phyloP scores from a whole-genome alignment of 2,888 invertebrate genomes.

The Gymnocheta viridis region DNA sequence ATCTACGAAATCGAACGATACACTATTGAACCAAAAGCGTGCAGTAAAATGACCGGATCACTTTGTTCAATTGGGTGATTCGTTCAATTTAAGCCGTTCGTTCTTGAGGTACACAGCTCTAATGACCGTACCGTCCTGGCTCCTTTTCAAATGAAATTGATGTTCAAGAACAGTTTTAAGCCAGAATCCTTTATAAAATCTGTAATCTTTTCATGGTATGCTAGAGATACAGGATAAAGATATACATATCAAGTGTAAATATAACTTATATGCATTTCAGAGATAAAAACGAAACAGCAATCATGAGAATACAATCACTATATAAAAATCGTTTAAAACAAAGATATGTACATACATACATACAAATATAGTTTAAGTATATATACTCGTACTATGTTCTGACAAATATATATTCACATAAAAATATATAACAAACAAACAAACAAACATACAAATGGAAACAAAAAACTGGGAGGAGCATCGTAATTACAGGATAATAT shows the following conservation, averaged over 20 bases:
- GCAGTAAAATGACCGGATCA: too few species aligned
- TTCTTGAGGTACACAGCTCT: too few species aligned
- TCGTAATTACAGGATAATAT: slow-evolving; percentile 76
- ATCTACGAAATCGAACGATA: too few species aligned
- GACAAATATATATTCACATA: neutral
- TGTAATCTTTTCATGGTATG: too few species aligned
- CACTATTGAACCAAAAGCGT: too few species aligned
- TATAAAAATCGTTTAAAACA: slow-evolving; percentile 18
- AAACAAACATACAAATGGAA: neutral
- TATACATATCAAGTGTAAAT: neutral
- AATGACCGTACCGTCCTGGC: too few species aligned
- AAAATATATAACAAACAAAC: neutral
- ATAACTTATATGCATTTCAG: neutral
- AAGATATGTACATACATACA: neutral
- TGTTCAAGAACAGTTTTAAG: too few species aligned
- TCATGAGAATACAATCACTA: slow-evolving; percentile 14
- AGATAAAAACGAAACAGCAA: neutral
- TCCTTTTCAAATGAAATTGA: too few species aligned
- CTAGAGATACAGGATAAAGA: neutral
- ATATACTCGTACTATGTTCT: neutral
- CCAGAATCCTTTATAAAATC: too few species aligned
- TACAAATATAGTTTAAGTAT: neutral
- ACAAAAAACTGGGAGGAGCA: slow-evolving; percentile 75
- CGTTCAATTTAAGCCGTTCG: too few species aligned
- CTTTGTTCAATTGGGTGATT: too few species aligned